These are phyloP conservation scores for Karalla daura DNA, from an alignment of 2,797 vertebrate species.

Conservation along the genomic window DNA sequence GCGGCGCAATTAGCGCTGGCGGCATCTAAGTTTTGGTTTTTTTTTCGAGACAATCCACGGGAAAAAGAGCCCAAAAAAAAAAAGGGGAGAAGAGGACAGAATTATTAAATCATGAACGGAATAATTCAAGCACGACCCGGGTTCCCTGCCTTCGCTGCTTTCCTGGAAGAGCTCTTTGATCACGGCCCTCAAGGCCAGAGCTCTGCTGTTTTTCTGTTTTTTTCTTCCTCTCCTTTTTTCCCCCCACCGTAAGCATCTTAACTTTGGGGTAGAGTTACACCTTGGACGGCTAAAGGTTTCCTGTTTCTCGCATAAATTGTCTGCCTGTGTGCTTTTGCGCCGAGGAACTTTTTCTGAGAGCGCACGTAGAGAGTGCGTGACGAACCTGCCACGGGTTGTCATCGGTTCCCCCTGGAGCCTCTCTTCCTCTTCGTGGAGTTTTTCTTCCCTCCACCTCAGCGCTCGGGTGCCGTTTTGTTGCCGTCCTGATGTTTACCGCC, in stretches of 20 bases:
- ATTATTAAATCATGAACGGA: not conserved
- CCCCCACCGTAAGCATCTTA: not conserved
- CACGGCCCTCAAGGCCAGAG: not conserved
- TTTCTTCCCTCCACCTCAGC: too few relatives aligned
- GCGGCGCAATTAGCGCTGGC: not conserved
- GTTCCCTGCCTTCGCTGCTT: not conserved
- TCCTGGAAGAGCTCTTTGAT: not conserved
- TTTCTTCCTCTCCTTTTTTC: too few relatives aligned
- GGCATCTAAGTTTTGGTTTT: not conserved
- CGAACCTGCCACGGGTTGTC: too few relatives aligned
- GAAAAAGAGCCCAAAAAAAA: not conserved
- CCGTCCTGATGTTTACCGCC: too few relatives aligned
- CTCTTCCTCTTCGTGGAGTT: too few relatives aligned
- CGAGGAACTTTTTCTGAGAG: too few relatives aligned
- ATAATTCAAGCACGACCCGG: not conserved
- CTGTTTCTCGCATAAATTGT: too few relatives aligned
- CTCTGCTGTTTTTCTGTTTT: not conserved
- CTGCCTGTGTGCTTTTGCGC: too few relatives aligned
- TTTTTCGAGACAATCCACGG: not conserved
- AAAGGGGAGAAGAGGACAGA: not conserved
- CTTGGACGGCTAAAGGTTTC: not conserved
- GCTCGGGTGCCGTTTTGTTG: too few relatives aligned
- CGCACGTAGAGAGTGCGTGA: too few relatives aligned
- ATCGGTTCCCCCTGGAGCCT: too few relatives aligned
- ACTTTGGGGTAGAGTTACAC: not conserved